These are phyloP conservation scores for Phataginus tricuspis DNA, from an alignment of 2,797 vertebrate species.

Conservation along the genomic window DNA sequence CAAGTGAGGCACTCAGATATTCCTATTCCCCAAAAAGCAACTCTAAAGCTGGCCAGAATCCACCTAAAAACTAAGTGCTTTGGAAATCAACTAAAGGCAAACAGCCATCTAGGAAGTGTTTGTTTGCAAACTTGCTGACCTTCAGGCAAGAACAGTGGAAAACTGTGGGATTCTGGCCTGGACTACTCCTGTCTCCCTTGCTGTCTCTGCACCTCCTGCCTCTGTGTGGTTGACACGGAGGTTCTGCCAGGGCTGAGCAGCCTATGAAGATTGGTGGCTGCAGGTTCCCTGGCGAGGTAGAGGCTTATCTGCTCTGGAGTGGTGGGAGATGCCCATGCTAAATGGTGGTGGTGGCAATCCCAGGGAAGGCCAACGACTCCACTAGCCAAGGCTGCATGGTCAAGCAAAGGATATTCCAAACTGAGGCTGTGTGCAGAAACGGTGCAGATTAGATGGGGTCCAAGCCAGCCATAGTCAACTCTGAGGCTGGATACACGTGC, in stretches of 20 bases:
- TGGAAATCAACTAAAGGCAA: neutral
- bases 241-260: neutral
- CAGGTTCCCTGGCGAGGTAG: fast-evolving
- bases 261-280: neutral
- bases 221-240: neutral
- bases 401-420: neutral
- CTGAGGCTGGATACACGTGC: neutral
- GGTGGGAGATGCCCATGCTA: neutral
- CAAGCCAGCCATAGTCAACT: neutral
- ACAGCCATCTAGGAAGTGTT: neutral
- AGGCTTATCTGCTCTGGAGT: neutral
- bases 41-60: neutral
- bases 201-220: fast-evolving
- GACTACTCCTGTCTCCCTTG: neutral
- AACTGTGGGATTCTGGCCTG: neutral
- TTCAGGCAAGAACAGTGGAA: neutral
- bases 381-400: neutral
- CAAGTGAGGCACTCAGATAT: neutral
- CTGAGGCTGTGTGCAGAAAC: neutral
- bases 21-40: neutral
- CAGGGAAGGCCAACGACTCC: neutral
- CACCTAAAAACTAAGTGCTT: neutral
- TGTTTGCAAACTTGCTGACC: neutral
- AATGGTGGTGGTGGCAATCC: neutral
- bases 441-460: neutral